These are phyloP conservation scores for Centrocercus urophasianus DNA, from an alignment of 2,113 vertebrate species.

Conservation along the genomic window DNA sequence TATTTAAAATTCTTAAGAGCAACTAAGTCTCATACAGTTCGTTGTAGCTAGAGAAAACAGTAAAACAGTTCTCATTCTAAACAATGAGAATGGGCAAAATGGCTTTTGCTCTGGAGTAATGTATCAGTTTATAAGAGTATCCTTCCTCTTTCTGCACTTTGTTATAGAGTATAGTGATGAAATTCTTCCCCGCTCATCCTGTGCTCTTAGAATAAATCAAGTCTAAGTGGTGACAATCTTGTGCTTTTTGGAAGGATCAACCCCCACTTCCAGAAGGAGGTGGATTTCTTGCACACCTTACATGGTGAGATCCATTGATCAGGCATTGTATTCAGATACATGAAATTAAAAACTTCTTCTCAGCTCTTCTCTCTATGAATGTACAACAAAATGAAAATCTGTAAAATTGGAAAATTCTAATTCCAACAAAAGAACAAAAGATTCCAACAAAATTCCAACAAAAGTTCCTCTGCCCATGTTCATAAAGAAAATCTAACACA, in stretches of 20 bases:
- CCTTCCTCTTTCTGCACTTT: neutral
- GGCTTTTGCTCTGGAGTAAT: neutral
- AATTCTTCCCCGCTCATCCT: neutral
- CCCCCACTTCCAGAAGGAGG: neutral
- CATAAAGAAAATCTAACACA: neutral
- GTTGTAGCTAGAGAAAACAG: slow-evolving; percentile 46
- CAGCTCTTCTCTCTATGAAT: neutral
- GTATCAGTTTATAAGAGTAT: neutral
- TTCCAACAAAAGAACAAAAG: neutral
- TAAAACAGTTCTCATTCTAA: slow-evolving; percentile 49
- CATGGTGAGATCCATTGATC: neutral
- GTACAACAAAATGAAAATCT: neutral
- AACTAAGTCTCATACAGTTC: slow-evolving; percentile 41
- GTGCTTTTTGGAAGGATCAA: neutral
- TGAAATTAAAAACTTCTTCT: neutral
- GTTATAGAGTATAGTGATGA: neutral
- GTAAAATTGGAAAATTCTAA: neutral
- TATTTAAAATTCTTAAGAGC: slow-evolving; percentile 39
- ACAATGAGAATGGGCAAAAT: neutral
- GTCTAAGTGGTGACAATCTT: neutral
- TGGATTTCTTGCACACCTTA: neutral
- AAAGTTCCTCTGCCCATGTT: neutral
- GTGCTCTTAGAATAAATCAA: neutral
- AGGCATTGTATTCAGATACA: neutral
- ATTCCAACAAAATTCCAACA: neutral